Base-by-base conservation (phyloP, 2,888 invertebrate species). In the Andrena praecox region DNA sequence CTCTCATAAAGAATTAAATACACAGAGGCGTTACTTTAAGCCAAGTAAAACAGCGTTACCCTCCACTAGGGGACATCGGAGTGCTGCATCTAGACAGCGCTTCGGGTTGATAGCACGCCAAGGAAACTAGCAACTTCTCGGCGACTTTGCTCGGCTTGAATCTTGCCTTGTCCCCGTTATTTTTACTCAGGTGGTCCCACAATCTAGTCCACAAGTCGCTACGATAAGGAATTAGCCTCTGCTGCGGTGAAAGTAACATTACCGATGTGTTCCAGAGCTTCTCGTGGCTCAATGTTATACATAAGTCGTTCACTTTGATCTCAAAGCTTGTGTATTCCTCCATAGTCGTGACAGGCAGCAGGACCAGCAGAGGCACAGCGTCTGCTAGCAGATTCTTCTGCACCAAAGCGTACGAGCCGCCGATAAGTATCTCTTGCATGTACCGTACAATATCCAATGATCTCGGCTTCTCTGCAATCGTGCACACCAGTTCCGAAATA, bases 21-120 rank as follows among this genome's bases (percentile, higher is more conserved):
- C 71, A 12, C 42, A 56, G 20, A 69, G 24, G 56, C 6, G 67
- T 62, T 68, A 59, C n/a, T 24, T 94, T 48, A 95, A 95, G 75
- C 95, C 60, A 62, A 12, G 29, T 50, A 60, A 71, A 60, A 62
- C 29, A 24, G 31, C 70, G 89, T 88, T 94, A 92, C 94, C 95
- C 95, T 80, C 96, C 96, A 83, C 96, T 95, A 12, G 98, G 98
- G 0, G 98, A 97, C 94, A 97, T 95, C 10, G 98, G 98, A 29
- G 98, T 98, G 89, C 96, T 97, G 91, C 97, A 97, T 90, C 97
- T 96, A 1, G 98, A 98, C 52, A 98, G 93, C 0, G 97, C 97
- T 94, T 98, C 98, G 0, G 98, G 98, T 95, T 97, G 97, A 94
- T 98, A 98, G 92, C 97, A 98, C 77, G 97, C 97, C 90, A 98